Conservation (phyloP, 1,140 invertebrate species). For the Drosophila serrata region DNA sequence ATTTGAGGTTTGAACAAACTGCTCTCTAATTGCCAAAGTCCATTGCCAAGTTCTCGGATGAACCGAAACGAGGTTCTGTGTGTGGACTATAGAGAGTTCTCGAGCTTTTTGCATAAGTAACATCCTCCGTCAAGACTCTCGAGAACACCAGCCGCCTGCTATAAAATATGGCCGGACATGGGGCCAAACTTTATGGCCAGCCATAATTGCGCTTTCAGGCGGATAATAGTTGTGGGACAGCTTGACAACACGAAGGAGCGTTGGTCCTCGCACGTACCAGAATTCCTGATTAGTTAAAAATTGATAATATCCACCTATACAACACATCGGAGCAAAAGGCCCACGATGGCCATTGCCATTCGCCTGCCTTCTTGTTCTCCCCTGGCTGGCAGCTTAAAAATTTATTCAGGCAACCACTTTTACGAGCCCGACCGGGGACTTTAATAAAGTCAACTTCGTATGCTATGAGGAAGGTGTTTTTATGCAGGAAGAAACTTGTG, state of each 20-base stretch:
- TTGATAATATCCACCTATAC: slow-evolving; percentile 54
- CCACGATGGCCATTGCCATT: not conserved
- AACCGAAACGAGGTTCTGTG: not conserved
- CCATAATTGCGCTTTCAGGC: slow-evolving; percentile 63
- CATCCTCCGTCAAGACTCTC: slow-evolving; percentile 10
- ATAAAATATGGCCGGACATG: slow-evolving; percentile 29
- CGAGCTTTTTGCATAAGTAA: slow-evolving; percentile 21
- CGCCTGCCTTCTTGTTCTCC: not conserved
- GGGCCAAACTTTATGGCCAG: slow-evolving; percentile 52
- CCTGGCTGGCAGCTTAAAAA: slow-evolving; percentile 23
- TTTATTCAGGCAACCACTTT: slow-evolving; percentile 22
- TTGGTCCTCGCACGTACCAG: slow-evolving; percentile 19
- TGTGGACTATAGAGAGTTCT: not conserved
- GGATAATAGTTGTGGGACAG: slow-evolving; percentile 42
- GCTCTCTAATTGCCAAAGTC: slow-evolving; percentile 30
- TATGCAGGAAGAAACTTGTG: not conserved
- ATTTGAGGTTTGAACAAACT: slow-evolving; percentile 41
- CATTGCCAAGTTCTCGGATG: slow-evolving; percentile 7
- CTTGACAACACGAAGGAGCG: slow-evolving; percentile 12
- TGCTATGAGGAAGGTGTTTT: not conserved
- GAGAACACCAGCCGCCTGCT: slow-evolving; percentile 10
- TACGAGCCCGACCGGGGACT: slow-evolving; percentile 18
- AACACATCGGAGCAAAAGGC: slow-evolving; percentile 1
- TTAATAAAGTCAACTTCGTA: slow-evolving; percentile 30
- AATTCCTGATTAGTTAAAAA: slow-evolving; percentile 63